phyloP scores from a whole-genome alignment of 2,797 vertebrate species.

The Neoniphon sammara region DNA sequence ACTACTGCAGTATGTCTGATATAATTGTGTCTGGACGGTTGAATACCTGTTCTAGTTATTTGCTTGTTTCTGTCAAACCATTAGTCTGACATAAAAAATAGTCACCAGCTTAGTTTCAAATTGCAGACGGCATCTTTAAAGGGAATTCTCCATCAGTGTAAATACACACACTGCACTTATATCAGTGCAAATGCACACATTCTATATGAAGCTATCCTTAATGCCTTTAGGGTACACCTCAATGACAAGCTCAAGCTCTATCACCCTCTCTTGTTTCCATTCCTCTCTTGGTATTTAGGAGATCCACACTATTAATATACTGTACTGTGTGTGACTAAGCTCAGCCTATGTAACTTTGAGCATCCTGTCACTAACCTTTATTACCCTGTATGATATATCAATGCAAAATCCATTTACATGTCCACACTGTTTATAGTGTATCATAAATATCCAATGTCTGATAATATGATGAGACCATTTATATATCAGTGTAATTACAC shows the following conservation, averaged over 20 bases:
- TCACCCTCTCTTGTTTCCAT: conserved; percentile 73
- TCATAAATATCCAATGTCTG: no score
- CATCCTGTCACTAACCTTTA: conserved; percentile 52
- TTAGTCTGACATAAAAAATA: background rate
- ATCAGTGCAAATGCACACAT: conserved; percentile 11
- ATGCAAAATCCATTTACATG: conserved; percentile 41
- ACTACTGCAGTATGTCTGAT: background rate
- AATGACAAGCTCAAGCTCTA: conserved; percentile 51
- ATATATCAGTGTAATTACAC: no score
- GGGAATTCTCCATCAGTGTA: background rate
- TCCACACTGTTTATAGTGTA: conserved; percentile 19
- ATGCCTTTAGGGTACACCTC: conserved; percentile 21
- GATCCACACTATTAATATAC: conserved; percentile 68
- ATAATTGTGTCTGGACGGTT: background rate
- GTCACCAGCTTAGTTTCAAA: background rate
- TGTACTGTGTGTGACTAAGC: conserved; percentile 61
- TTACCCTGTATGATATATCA: conserved; percentile 45
- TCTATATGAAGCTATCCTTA: conserved; percentile 29
- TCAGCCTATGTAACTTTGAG: conserved; percentile 51
- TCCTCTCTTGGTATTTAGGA: conserved; percentile 66
- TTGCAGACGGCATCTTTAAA: background rate
- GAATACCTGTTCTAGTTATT: no score
- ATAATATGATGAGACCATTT: background rate
- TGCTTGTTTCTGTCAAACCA: background rate
- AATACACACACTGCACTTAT: conserved; percentile 1